These are phyloP conservation scores for Reticulitermes speratus DNA, from an alignment of 1,140 invertebrate genomes.

Conservation along the genomic window DNA sequence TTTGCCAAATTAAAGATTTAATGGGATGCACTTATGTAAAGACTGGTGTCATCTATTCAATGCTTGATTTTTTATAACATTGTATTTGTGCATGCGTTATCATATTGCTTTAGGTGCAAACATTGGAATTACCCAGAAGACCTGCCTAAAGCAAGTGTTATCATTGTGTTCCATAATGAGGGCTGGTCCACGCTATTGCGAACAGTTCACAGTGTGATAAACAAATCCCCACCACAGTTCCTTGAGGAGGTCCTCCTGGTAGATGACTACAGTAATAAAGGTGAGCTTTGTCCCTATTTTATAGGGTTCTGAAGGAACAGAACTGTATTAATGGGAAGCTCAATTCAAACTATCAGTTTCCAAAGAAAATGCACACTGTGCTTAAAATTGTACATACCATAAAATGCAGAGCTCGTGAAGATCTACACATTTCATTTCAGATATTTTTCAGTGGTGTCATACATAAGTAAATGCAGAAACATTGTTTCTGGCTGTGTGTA, in stretches of 20 bases:
- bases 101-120: slow-evolving; percentile 68
- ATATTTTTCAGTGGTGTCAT: too few relatives aligned
- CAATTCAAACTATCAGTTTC: too few relatives aligned
- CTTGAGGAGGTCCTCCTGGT: slow-evolving; percentile 96
- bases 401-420: too few relatives aligned
- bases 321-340: too few relatives aligned
- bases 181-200: slow-evolving; percentile 92
- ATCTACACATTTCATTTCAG: too few relatives aligned
- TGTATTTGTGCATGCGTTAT: not conserved
- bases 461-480: too few relatives aligned
- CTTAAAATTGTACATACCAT: too few relatives aligned
- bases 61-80: not conserved
- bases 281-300: slow-evolving; percentile 46
- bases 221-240: slow-evolving; percentile 85
- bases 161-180: slow-evolving; percentile 99
- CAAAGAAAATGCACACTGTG: too few relatives aligned
- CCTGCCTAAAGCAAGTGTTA: slow-evolving; percentile 89
- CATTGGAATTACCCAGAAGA: slow-evolving; percentile 93
- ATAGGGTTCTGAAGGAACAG: too few relatives aligned
- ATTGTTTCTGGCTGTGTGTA: too few relatives aligned
- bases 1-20: too few relatives aligned
- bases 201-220: slow-evolving; percentile 95
- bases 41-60: not conserved
- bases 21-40: not conserved
- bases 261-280: slow-evolving; percentile 96